Base-by-base conservation (phyloP, 2,113 vertebrate genomes). In the Pygoscelis adeliae region DNA sequence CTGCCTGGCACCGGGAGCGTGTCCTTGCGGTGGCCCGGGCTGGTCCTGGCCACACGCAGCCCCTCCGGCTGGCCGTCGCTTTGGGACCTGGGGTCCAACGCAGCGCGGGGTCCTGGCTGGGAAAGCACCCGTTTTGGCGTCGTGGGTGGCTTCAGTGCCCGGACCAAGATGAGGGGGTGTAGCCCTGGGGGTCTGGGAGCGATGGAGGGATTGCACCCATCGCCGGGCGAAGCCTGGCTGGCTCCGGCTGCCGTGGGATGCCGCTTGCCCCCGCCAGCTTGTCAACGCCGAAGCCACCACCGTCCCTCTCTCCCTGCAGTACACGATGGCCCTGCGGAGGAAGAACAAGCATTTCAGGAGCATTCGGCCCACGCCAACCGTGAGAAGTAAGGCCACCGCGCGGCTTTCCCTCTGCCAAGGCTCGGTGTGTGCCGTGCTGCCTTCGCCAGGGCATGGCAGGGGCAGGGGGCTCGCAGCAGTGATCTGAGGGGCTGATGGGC, bases 291-390 rank as follows among this genome's bases (percentile, higher is more conserved):
- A 63, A 44, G 47, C 78, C 50, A 16, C 59, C 77, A 13, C 20
- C 3, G 1, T 36, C 29, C 47, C 23, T 90, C 66, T 95, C 61
- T 92, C 53, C 63, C 67, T 63, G 63, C 85, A 95, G 96, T 97
- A 98, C 98, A 99, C 98, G 80, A 98, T 98, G 96, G 98, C 98
- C 40, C 96, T 98, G 77, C 97, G 98, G 95, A 98, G 98, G 89
- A 98, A 97, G 18, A 98, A 96, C 86, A 98, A 98, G 66, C 97
- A 98, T 50, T 98, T 97, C 74, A 97, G 96, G 87, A 99, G 98
- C 94, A 97, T 98, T 88, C 98, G 98, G 34, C 99, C 99, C 15
- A 98, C 98, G 0, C 91, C 98, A 34, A 98, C 98, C 1, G 74
- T 98, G 89, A 99, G 98, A 97, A 98, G 99, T 99, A 98, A 98